Base-by-base conservation (phyloP, 2,113 vertebrate species). In the Dicerorhinus sumatrensis region DNA sequence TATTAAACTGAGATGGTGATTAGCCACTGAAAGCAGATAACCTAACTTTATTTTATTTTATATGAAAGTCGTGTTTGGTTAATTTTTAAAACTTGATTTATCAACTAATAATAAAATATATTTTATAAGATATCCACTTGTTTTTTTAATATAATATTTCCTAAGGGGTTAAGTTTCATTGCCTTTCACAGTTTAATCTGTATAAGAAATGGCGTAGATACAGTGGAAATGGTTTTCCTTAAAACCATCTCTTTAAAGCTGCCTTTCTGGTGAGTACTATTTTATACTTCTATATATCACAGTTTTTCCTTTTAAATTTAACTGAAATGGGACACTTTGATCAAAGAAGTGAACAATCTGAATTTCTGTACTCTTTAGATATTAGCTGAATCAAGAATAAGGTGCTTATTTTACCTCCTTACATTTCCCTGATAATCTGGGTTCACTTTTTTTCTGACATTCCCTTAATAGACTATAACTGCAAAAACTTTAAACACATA, bases 221-320 rank as follows among this genome's bases (percentile, higher is more conserved):
- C 88, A 96, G 48, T 97, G 95, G 91, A 89, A 97, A 94, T 97
- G 86, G 89, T 98, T 98, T 97, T 97, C 96, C 95, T 96, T 97
- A 94, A 98, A 98, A 97, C 96, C 83, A 96, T 97, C 96, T 94
- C 82, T 98, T 83, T 96, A 97, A 93, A 97, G 96, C 95, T 95
- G 96, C 89, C 56, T 92, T 97, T 91, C 95, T 97, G 98, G 98
- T 98, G 97, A 98, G 97, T 98, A 98, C 67, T 97, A 31, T 77
- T 94, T 97, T 97, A 88, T 77, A 77, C 77, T 95, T 97, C 76
- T 80, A 1, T 90, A 5, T 92, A 18, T 96, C n/a, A 65, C 14
- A 79, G 0, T 84, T 96, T 97, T 79, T 72, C 69, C 39, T 90
- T 95, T 80, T 89, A 76, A 87, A 89, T 65, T 72, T 90, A 89